phyloP scores from a whole-genome alignment of 1,140 invertebrate species.

The Rhyzopertha dominica region DNA sequence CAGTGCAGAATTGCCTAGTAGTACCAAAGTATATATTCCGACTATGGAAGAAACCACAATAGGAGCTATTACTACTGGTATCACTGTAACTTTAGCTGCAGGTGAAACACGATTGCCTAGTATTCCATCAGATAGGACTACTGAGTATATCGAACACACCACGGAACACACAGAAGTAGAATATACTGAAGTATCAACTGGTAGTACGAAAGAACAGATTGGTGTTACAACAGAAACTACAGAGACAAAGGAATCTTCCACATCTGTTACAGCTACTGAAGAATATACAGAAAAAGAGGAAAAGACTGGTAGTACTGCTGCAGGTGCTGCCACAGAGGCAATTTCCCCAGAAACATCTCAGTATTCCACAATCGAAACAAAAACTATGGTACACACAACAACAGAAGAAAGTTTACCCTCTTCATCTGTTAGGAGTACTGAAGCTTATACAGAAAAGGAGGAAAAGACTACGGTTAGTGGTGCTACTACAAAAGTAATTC shows the following conservation, averaged over 20 bases:
- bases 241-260: constrained; percentile 5
- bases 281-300: neutral
- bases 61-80: constrained; percentile 1
- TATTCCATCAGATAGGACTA: constrained; percentile 3
- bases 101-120: neutral
- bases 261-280: constrained; percentile 7
- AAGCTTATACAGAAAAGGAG: constrained; percentile 17
- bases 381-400: neutral
- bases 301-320: too few species aligned
- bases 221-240: neutral
- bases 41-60: constrained; percentile 18
- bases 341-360: constrained; percentile 9
- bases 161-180: neutral
- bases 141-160: constrained; percentile 11
- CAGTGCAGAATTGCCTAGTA: constrained; percentile 45
- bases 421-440: constrained; percentile 7
- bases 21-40: constrained; percentile 36
- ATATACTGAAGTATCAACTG: neutral
- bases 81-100: constrained; percentile 25
- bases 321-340: constrained; percentile 10
- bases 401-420: constrained; percentile 8
- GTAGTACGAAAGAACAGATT: neutral
- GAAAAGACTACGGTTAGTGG: constrained; percentile 24
- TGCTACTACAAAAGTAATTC: constrained; percentile 16
- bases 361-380: neutral